A percentile compares a stretch with the other conserved stretches of the same genome.
Evolutionary conservation across 1,140 invertebrate genomes (phyloP).

Genomic region (Microvelia longipes): DNA sequence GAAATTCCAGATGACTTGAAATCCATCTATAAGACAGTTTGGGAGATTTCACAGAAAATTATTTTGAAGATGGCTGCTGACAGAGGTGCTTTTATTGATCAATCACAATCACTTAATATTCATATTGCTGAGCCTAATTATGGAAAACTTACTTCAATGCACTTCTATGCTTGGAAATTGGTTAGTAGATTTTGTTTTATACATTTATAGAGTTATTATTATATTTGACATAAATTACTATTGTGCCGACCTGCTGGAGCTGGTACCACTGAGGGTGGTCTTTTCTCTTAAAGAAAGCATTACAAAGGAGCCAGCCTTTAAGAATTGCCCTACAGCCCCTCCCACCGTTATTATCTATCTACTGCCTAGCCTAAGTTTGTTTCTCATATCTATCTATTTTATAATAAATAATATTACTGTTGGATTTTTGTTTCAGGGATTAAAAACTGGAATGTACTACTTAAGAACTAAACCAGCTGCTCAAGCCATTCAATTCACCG

Average conservation of each 20-base stretch:
- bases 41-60: conserved; percentile 93
- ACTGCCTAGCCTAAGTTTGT: too few relatives aligned
- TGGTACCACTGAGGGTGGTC: too few relatives aligned
- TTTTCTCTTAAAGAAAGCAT: too few relatives aligned
- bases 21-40: conserved; percentile 91
- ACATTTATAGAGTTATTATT: too few relatives aligned
- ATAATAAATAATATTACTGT: too few relatives aligned
- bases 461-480: conserved; percentile 90
- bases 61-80: conserved; percentile 97
- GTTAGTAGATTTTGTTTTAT: conserved; percentile 37
- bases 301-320: too few relatives aligned
- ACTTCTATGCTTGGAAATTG: conserved; percentile 94
- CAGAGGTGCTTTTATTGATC: conserved; percentile 94
- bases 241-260: too few relatives aligned
- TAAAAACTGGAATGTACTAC: conserved; percentile 99
- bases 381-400: too few relatives aligned
- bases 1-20: conserved; percentile 80
- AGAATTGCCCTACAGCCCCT: too few relatives aligned
- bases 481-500: conserved; percentile 93
- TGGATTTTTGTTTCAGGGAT: conserved; percentile 45
- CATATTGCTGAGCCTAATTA: conserved; percentile 89
- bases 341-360: too few relatives aligned
- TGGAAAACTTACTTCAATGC: conserved; percentile 90
- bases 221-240: too few relatives aligned
- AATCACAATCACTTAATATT: conserved; percentile 94